Evolutionary conservation across 2,113 vertebrate genomes (phyloP).

Genomic region (Microtus montanus): DNA sequence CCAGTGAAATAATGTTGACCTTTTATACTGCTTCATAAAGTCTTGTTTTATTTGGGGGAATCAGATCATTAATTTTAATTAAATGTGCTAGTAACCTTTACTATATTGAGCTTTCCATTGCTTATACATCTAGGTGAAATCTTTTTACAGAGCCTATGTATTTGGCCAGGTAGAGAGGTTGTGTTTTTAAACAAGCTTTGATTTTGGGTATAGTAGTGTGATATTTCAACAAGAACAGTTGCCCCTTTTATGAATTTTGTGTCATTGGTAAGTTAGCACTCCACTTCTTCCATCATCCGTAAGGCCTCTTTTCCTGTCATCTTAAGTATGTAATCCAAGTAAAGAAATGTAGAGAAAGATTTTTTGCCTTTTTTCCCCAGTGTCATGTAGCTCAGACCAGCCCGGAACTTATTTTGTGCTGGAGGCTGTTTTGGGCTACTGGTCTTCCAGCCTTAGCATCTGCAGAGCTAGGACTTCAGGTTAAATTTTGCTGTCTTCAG

Average conservation of each 20-base stretch:
- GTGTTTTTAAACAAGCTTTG: not conserved
- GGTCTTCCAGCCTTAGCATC: not conserved
- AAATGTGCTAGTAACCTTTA: not conserved
- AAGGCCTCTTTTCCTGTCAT: not conserved
- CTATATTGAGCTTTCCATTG: not conserved
- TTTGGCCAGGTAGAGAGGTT: not conserved
- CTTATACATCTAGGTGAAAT: conserved; percentile 1
- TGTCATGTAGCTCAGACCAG: not conserved
- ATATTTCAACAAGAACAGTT: not conserved
- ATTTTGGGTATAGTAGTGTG: not conserved
- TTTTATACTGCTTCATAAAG: conserved; percentile 25
- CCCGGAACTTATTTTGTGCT: not conserved
- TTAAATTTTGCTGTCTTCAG: not conserved
- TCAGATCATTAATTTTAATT: conserved; percentile 53
- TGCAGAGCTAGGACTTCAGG: not conserved
- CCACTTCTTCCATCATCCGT: not conserved
- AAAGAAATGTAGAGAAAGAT: not conserved
- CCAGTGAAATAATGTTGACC: conserved; percentile 24
- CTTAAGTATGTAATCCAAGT: not conserved
- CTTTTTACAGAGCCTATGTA: not conserved
- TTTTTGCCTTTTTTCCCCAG: not conserved
- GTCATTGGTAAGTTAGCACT: not conserved
- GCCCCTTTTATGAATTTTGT: not conserved
- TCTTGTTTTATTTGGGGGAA: conserved; percentile 38
- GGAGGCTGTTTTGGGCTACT: not conserved